Evolutionary conservation across 2,888 invertebrate species (phyloP), one percentile per base, ranked within the genome.

Genomic region (Diloba caeruleocephala): DNA sequence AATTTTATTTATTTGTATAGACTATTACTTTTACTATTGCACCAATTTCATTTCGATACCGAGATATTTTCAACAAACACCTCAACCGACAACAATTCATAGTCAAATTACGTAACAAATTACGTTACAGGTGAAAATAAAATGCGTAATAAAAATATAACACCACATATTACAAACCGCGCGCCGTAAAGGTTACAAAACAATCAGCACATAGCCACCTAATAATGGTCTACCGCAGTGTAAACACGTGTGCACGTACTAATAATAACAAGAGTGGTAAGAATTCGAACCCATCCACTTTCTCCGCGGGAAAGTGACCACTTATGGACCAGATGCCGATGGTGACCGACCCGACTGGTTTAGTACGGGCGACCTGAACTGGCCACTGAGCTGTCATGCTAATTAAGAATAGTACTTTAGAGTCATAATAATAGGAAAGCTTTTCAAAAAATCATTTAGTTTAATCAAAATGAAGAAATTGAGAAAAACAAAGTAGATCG

Each of bases 281-380:
- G 74, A 76, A 76, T 79, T 74, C 74, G 78, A 76, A 67, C 63
- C 71, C 71, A 71, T 79, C 83, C 81, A 92, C 92, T 93, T 93
- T 93, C 92, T 83, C 88, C 82, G 65, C 81, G 87, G 88, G 92
- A 93, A 93, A 93, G 92, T 93, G 89, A 88, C 89, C 88, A 83
- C 79, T 78, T 77, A 79, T 75, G 79, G 63, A 56, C 59, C 61
- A 75, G 76, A 74, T 74, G 79, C 69, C 59, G 26, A 77, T 79
- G 81, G 82, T 76, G 73, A 81, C 63, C 61, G 65, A 71, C 66
- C 69, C 62, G 34, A 49, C 65, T 72, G 77, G 74, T 81, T 55
- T 77, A 74, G 59, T 78, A n/a, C 15, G 26, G 15, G 12, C 13
- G 10, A 4, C 44, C 42, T 55, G 70, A 42, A 83, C 74, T 85